phyloP scores from a whole-genome alignment of 2,797 vertebrate genomes.

The Cetoscarus ocellatus region DNA sequence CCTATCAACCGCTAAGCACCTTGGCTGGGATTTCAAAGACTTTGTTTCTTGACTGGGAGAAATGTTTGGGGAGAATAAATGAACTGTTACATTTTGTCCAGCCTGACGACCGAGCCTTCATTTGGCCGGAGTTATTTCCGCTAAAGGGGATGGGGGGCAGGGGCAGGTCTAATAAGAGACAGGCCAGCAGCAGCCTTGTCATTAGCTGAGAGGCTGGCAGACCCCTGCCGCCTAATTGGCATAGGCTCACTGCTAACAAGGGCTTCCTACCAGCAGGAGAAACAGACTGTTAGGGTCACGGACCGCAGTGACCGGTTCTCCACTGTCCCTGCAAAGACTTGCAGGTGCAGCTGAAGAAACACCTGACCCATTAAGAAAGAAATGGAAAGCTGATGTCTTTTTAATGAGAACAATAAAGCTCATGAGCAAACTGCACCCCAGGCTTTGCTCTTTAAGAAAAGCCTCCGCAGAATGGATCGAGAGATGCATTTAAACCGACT shows the following conservation, averaged over 20 bases:
- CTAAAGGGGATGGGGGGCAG: slow-evolving; percentile 42
- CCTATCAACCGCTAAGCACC: slow-evolving; percentile 76
- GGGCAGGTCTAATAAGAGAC: slow-evolving; percentile 77
- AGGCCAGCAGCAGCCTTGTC: slow-evolving; percentile 76
- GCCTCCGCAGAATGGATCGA: slow-evolving; percentile 42
- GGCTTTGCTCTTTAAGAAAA: slow-evolving; percentile 59
- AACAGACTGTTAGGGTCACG: slow-evolving; percentile 55
- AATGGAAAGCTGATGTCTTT: slow-evolving; percentile 74
- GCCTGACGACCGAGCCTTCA: slow-evolving; percentile 68
- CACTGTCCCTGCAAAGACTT: slow-evolving; percentile 40
- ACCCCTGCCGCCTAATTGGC: slow-evolving; percentile 84
- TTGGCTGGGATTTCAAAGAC: slow-evolving; percentile 74
- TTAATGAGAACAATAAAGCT: slow-evolving; percentile 78
- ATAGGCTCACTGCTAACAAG: slow-evolving; percentile 77
- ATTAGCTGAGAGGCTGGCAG: slow-evolving; percentile 79
- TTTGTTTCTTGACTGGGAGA: slow-evolving; percentile 67
- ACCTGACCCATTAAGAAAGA: slow-evolving; percentile 75
- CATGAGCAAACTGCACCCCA: slow-evolving; percentile 63
- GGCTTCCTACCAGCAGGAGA: slow-evolving; percentile 65
- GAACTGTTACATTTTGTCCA: slow-evolving; percentile 80
- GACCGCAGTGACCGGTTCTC: slow-evolving; percentile 57
- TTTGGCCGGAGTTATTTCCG: slow-evolving; percentile 75
- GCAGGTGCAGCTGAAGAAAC: slow-evolving; percentile 50
- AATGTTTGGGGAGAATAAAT: slow-evolving; percentile 81
- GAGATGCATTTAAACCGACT: slow-evolving; percentile 51